Conservation (phyloP, 2,113 vertebrate genomes). For the Struthio camelus region DNA sequence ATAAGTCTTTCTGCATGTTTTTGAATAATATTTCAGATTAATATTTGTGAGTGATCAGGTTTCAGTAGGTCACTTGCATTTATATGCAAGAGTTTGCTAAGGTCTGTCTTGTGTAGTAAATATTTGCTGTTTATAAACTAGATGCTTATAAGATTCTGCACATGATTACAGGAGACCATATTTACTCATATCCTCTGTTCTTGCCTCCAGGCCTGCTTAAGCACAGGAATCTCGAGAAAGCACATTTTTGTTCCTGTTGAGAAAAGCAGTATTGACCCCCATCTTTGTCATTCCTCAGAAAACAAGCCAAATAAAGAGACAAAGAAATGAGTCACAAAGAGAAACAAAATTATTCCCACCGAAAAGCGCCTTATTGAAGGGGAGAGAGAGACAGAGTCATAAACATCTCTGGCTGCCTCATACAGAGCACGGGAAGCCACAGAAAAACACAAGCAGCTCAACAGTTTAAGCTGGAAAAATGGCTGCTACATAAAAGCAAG, state of each 20-base stretch:
- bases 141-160: background rate
- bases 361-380: background rate
- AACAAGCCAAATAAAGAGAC: background rate
- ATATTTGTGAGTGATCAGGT: background rate
- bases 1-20: background rate
- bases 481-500: slow-evolving; percentile 46
- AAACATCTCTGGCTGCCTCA: background rate
- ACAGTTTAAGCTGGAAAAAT: slow-evolving; percentile 51
- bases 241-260: background rate
- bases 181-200: background rate
- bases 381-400: background rate
- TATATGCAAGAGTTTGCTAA: background rate
- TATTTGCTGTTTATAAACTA: background rate
- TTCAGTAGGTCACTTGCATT: background rate
- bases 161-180: background rate
- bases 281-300: background rate
- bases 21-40: background rate
- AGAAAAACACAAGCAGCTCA: background rate
- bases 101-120: background rate
- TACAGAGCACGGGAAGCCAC: slow-evolving; percentile 11
- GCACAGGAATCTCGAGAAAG: background rate
- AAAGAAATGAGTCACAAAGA: background rate
- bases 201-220: background rate
- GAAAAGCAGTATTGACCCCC: background rate
- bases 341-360: background rate